phyloP scores from a whole-genome alignment of 53 echinoderm and acorn worm species.

The Antedon mediterranea region DNA sequence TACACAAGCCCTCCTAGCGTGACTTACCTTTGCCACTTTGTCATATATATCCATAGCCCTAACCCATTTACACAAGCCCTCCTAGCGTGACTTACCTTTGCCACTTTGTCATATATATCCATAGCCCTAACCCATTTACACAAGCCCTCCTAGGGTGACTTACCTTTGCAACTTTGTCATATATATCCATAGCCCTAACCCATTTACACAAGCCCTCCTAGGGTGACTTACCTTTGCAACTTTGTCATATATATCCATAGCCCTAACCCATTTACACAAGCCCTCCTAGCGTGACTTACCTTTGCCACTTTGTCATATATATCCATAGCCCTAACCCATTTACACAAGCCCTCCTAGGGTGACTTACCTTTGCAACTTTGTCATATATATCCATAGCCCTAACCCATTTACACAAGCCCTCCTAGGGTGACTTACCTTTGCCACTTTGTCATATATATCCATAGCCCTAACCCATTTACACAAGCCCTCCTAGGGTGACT shows the following conservation, averaged over 20 bases:
- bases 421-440: conserved; percentile 76
- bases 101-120: conserved; percentile 88
- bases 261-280: conserved; percentile 93
- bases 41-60: conserved; percentile 92
- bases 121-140: conserved; percentile 95
- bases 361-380: conserved; percentile 88
- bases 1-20: too few species aligned
- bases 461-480: conserved; percentile 95
- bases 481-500: too few species aligned
- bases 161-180: conserved; percentile 96
- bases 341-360: too few species aligned
- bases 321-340: conserved; percentile 94
- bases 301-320: conserved; percentile 90
- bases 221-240: conserved; percentile 94
- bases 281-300: conserved; percentile 46
- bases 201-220: conserved; percentile 48
- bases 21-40: conserved; percentile 88
- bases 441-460: conserved; percentile 88
- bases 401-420: conserved; percentile 85
- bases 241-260: conserved; percentile 90
- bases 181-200: conserved; percentile 92
- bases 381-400: conserved; percentile 92
- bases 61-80: conserved; percentile 85
- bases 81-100: conserved; percentile 76
- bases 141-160: too few species aligned